Conservation (phyloP, 2,797 vertebrate species). For the Trachurus trachurus region DNA sequence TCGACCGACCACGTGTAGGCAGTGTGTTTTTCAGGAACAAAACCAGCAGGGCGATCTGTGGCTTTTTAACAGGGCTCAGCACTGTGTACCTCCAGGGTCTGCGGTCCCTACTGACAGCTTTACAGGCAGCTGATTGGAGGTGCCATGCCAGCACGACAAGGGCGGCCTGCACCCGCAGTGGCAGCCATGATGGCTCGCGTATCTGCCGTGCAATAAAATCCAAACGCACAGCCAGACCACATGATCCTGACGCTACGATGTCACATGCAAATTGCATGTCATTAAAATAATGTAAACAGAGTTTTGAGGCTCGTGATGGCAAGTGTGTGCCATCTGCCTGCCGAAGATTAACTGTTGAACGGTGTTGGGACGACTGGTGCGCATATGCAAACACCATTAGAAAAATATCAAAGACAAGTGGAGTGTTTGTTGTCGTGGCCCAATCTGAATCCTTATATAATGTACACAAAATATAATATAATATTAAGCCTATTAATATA, state of each 20-base stretch:
- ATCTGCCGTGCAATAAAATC: background rate
- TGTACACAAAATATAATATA: too few relatives aligned
- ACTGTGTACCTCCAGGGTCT: conserved; percentile 62
- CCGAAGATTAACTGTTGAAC: background rate
- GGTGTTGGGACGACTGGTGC: too few relatives aligned
- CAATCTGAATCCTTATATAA: too few relatives aligned
- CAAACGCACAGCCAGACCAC: background rate
- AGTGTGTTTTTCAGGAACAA: conserved; percentile 36
- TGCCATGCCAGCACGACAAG: conserved; percentile 71
- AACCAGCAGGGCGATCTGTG: conserved; percentile 56
- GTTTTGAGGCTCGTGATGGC: background rate
- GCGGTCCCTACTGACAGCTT: conserved; percentile 78
- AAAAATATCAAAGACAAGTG: too few relatives aligned
- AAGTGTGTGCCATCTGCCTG: background rate
- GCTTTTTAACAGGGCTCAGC: conserved; percentile 54
- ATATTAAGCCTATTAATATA: too few relatives aligned
- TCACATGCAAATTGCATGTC: background rate
- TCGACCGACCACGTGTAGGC: conserved; percentile 21
- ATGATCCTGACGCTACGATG: background rate
- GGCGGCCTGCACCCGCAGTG: conserved; percentile 48
- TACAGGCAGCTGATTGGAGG: conserved; percentile 79
- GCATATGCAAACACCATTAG: too few relatives aligned
- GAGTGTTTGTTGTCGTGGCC: too few relatives aligned
- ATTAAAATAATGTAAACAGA: background rate
- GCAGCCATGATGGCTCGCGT: conserved; percentile 24